A percentile compares a stretch with the other conserved stretches of the same genome.
Conservation (phyloP, 1,140 invertebrate species). For the Homarus americanus region DNA sequence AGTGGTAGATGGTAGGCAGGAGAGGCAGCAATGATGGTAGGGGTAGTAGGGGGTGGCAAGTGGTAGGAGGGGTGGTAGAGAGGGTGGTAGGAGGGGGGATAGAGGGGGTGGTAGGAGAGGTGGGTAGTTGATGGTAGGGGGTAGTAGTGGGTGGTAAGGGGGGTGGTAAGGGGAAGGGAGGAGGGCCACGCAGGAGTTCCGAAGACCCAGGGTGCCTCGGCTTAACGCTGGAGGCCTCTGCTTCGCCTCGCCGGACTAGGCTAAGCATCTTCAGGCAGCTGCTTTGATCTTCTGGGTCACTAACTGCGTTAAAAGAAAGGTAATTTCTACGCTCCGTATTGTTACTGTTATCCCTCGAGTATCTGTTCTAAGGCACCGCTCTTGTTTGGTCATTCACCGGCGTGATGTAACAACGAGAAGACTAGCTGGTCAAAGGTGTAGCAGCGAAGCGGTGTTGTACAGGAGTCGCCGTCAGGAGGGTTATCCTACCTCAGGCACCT, state of each 20-base stretch:
- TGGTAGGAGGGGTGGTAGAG: neutral
- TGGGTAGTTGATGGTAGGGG: neutral
- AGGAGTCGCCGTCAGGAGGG: neutral
- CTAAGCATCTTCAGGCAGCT: neutral
- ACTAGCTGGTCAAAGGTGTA: constrained; percentile 4
- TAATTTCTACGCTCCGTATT: neutral
- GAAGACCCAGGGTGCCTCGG: neutral
- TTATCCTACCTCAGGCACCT: constrained; percentile 36
- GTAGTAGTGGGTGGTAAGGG: neutral
- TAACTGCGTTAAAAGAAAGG: constrained; percentile 2
- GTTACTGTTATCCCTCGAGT: neutral
- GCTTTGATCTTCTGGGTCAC: neutral
- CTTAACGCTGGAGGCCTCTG: too few species aligned
- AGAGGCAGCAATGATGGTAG: too few species aligned
- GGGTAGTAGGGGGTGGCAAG: too few species aligned
- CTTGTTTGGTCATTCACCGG: neutral
- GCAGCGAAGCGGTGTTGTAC: neutral
- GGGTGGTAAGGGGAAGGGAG: neutral
- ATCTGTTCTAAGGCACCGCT: neutral
- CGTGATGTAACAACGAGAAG: too few species aligned
- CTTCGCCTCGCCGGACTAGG: neutral
- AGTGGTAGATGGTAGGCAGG: too few species aligned
- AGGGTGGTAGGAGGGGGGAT: neutral
- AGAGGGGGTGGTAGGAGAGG: neutral
- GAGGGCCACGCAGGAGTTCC: too few species aligned